Evolutionary conservation across 2,888 invertebrate species (phyloP), one percentile per base, ranked within the genome.

Genomic region (Anthrax anthrax): DNA sequence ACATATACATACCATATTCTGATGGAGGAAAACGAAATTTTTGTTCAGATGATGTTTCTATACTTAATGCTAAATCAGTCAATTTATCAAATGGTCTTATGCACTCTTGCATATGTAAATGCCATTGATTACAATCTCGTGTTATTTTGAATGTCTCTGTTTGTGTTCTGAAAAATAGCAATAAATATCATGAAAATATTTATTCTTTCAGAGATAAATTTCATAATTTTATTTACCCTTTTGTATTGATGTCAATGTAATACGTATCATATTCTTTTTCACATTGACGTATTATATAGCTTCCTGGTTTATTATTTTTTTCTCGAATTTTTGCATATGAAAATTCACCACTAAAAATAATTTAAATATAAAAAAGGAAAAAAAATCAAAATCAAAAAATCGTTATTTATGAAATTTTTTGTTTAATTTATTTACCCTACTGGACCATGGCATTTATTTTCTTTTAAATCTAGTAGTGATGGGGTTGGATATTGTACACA

Each of bases 371-470:
- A 9, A 36, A 16, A 36, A 16, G 2, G 4, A 36, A 16, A 16
- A 36, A 16, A 36, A 16, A n/a, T 8, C 2, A 36, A 36, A 12
- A 36, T 14, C 12, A 1, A 34, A 14, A 13, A 4, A 34, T 12
- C 1, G 1, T 34, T 34, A 34, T 12, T 34, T 14, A 12, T 14
- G 2, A 2, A 34, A 4, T 14, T n/a, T n/a, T n/a, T n/a, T n/a
- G n/a, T n/a, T n/a, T 14, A 34, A 34, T 8, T 13, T 8, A 46
- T 74, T 72, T 72, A 86, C 86, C 89, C 88, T 44, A 92, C 81
- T 44, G 92, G 91, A 18, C 92, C 92, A 67, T 92, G 92, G 59
- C 88, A 89, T 67, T 84, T 86, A 57, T 83, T 71, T 51, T 73
- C 70, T 53, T 81, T 77, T 18, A 91, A 65, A 56, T 76, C 77